These are phyloP conservation scores for Cinclus cinclus DNA, from an alignment of 2,113 vertebrate species.

Conservation along the genomic window DNA sequence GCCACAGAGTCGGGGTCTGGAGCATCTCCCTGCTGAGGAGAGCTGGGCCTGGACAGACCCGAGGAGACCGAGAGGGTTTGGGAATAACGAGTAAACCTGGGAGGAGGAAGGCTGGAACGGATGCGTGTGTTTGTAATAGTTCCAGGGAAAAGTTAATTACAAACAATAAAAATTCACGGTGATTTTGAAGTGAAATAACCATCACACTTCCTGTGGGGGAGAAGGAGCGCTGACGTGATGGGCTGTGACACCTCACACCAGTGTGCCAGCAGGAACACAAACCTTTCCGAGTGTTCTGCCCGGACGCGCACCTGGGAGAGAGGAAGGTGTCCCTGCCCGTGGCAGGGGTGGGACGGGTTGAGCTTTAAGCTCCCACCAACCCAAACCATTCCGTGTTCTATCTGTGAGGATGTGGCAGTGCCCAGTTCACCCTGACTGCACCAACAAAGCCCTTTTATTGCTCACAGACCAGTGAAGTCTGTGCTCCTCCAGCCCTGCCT, in stretches of 20 bases:
- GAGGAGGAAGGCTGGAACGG: neutral
- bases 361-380: neutral
- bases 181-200: neutral
- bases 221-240: rapidly evolving
- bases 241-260: rapidly evolving
- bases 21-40: neutral
- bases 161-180: neutral
- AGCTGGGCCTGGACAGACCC: neutral
- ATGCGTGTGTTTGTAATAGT: too few species aligned
- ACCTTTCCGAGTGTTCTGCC: rapidly evolving
- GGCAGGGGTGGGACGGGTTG: too few species aligned
- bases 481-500: neutral
- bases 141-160: neutral
- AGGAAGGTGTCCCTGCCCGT: neutral
- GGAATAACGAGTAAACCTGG: rapidly evolving
- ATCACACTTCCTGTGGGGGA: neutral
- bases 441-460: rapidly evolving
- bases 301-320: neutral
- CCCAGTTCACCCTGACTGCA: neutral
- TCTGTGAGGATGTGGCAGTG: neutral
- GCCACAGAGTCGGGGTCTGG: rapidly evolving
- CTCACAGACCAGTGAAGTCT: neutral
- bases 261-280: neutral
- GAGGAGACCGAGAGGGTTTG: rapidly evolving
- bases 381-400: rapidly evolving